Evolutionary conservation across 2,888 invertebrate species (phyloP), one percentile per base, ranked within the genome.

Genomic region (Ophioninae sp.): DNA sequence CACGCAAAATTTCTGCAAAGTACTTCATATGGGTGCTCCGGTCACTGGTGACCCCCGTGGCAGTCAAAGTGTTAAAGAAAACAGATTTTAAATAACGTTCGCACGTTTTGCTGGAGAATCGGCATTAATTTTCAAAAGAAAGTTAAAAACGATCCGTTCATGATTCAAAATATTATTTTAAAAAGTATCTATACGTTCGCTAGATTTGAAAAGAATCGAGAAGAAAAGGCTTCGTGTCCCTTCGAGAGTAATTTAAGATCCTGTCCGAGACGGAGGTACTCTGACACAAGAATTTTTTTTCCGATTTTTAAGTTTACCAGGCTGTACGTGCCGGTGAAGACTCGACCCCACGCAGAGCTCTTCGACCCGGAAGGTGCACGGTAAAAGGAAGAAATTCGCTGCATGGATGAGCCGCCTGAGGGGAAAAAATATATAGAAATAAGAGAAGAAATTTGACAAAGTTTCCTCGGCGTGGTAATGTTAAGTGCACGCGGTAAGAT

Each of bases 401-500:
- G 22, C 59, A 22, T 5, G 59, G 59, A 22, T 59, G 20, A 20
- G 30, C 51, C 6, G 51, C 17, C 6, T 6, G 6, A 41, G 41
- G 9, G 8, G 6, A 30, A 30, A 30, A 30, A 30, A 30, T 30
- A 3, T 30, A 51, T 13, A 10, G 13, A 17, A 51, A 51, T 17
- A 30, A 30, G 30, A 30, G 51, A 51, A 17, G 6, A 51, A 3
- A 17, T 64, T 64, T 64, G 5, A 6, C 37, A 37, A 17, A 64
- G 37, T 37, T 64, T 64, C 37, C n/a, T 51, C 13, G 13, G 17
- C 17, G 51, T 51, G 30, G 9, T 30, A 41, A 7, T 39, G 9
- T 22, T 22, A 39, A 13, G 39, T 22, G 39, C 67, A 56, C n/a
- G 56, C 39, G 61, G 44, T 69, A 61, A 20, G 56, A 68, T 68